These are phyloP conservation scores for Amblyopsis hoosieri DNA, from an alignment of 2,797 vertebrate genomes.

Conservation along the genomic window DNA sequence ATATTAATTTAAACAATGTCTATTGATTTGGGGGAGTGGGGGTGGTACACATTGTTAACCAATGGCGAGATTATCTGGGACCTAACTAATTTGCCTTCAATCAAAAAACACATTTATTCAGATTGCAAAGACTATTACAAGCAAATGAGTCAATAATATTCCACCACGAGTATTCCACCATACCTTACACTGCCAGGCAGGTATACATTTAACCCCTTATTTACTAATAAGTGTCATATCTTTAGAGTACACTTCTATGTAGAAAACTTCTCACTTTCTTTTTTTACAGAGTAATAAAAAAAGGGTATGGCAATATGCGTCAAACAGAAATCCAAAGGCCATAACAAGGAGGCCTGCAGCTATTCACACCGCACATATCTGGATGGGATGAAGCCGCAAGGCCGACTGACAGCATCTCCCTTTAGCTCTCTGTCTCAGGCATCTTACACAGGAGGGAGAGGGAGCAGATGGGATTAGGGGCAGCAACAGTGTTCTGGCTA, in stretches of 20 bases:
- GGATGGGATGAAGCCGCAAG: conserved; percentile 57
- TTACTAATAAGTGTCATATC: conserved; percentile 63
- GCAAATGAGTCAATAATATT: conserved; percentile 61
- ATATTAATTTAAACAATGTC: conserved; percentile 53
- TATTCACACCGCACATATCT: conserved; percentile 63
- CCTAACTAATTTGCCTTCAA: conserved; percentile 44
- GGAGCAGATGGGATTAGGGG: conserved; percentile 77
- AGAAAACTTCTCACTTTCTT: conserved; percentile 80
- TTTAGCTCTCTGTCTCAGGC: conserved; percentile 86
- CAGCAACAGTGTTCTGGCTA: conserved; percentile 78
- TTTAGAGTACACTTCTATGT: conserved; percentile 80
- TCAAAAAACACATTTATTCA: conserved; percentile 68
- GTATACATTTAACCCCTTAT: conserved; percentile 60
- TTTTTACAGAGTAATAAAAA: conserved; percentile 91
- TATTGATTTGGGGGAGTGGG: conserved; percentile 16
- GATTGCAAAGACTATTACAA: conserved; percentile 71
- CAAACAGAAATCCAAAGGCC: conserved; percentile 91
- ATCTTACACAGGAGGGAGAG: conserved; percentile 83
- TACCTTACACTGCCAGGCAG: conserved; percentile 65
- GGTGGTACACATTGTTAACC: conserved; percentile 30
- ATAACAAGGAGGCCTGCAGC: conserved; percentile 61
- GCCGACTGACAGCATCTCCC: conserved; percentile 74
- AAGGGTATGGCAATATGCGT: conserved; percentile 96
- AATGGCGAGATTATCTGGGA: conserved; percentile 7
- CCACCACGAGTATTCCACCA: conserved; percentile 66